These are phyloP conservation scores for Todiramphus saurophagus DNA, from an alignment of 2,113 vertebrate species.

Conservation along the genomic window DNA sequence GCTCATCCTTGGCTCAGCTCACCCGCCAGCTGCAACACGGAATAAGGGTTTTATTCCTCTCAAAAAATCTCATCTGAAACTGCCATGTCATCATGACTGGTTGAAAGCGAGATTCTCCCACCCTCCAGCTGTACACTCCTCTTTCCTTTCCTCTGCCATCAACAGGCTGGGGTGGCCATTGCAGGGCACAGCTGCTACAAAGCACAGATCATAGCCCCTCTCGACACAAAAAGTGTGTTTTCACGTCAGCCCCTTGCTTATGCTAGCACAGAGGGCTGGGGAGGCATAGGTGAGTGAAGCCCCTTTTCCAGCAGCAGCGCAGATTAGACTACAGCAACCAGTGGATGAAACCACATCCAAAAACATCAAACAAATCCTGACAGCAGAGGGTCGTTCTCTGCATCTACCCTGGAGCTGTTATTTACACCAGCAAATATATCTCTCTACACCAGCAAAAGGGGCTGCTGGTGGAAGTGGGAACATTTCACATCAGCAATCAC, in stretches of 20 bases:
- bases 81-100: background rate
- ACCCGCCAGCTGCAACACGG: background rate
- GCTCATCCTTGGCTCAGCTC: background rate
- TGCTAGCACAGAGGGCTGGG: background rate
- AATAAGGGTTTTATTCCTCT: background rate
- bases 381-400: background rate
- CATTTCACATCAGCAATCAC: background rate
- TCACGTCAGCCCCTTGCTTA: background rate
- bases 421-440: background rate
- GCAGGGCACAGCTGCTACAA: background rate
- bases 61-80: background rate
- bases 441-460: background rate
- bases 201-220: background rate
- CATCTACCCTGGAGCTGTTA: fast-evolving
- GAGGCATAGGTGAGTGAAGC: background rate
- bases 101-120: background rate
- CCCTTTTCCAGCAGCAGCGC: background rate
- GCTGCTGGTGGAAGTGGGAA: background rate
- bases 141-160: background rate
- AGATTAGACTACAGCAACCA: background rate
- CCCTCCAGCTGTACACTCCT: background rate
- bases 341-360: background rate
- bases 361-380: background rate
- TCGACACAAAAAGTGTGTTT: background rate
- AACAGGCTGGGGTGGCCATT: fast-evolving